Base-by-base conservation (phyloP, 1,140 invertebrate genomes). In the Gonioctena quinquepunctata region DNA sequence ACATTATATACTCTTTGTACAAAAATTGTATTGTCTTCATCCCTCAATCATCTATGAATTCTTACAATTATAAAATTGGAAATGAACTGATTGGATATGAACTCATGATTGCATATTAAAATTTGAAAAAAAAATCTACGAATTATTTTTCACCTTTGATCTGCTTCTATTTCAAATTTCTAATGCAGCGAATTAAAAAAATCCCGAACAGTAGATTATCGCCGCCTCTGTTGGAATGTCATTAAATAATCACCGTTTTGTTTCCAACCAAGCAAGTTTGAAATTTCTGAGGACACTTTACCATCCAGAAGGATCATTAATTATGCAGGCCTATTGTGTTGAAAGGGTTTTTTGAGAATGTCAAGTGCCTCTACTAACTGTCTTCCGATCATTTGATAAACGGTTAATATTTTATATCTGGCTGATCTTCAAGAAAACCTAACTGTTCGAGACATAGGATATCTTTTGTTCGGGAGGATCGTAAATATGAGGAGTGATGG, bases 251-350 rank as follows among this genome's bases (percentile, higher is more conserved):
- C 54, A 59, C 62, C 64, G 52, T 70, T 62, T 61, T 66, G 69
- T 68, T 54, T 67, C 65, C 25, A 42, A 63, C 59, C n/a, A 13
- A 33, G 65, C 23, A 61, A 52, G 56, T 68, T 67, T 52, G 65
- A 68, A 59, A 73, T 71, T 73, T 70, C 54, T 27, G 27, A 66
- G 71, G 72, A 71, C 72, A 71, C 69, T 71, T 74, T 74, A 61
- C 59, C 25, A 27, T 26, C 28, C 59, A n/a, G 19, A 71, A 62
- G 48, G 18, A 61, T 66, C 73, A 74, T 74, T 74, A 74, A 74
- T 74, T 74, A 71, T 63, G 19, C 60, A 50, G 42, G 56, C 28
- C 23, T 28, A 59, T 70, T 68, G 66, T 52, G 72, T 71, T 69
- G 72, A 74, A 74, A 74, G 72, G 69, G 69, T 71, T 71, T 63